phyloP scores from a whole-genome alignment of 2,797 vertebrate genomes.

The Chelonia mydas region DNA sequence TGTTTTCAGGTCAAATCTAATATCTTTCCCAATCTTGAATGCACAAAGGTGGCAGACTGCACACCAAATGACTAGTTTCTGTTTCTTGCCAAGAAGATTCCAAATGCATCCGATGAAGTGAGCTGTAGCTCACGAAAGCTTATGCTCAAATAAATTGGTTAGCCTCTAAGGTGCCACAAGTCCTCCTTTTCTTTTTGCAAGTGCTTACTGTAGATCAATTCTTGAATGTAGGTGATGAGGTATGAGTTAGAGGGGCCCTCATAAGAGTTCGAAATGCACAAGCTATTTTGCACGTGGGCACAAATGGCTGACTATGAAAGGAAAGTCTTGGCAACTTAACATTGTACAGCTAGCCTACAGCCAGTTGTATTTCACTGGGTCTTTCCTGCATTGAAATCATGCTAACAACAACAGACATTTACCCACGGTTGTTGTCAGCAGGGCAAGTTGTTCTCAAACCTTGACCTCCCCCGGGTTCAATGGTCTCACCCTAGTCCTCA shows the following conservation, averaged over 20 bases:
- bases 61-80: not conserved
- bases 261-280: not conserved
- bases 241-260: not conserved
- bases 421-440: not conserved
- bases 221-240: not conserved
- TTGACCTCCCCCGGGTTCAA: not conserved
- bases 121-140: too few species aligned
- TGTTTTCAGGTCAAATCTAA: not conserved
- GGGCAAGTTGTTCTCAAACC: not conserved
- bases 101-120: not conserved
- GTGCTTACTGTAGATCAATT: not conserved
- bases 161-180: too few species aligned
- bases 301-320: not conserved
- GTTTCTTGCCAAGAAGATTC: not conserved
- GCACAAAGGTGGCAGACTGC: not conserved
- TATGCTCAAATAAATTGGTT: too few species aligned
- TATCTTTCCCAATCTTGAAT: not conserved
- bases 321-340: not conserved
- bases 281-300: not conserved
- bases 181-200: not conserved
- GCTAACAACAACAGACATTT: fast-evolving
- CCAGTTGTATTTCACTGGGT: fast-evolving
- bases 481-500: not conserved
- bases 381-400: not conserved
- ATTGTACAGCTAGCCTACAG: not conserved